Conservation (phyloP, 1,140 invertebrate species). For the Galleria mellonella region DNA sequence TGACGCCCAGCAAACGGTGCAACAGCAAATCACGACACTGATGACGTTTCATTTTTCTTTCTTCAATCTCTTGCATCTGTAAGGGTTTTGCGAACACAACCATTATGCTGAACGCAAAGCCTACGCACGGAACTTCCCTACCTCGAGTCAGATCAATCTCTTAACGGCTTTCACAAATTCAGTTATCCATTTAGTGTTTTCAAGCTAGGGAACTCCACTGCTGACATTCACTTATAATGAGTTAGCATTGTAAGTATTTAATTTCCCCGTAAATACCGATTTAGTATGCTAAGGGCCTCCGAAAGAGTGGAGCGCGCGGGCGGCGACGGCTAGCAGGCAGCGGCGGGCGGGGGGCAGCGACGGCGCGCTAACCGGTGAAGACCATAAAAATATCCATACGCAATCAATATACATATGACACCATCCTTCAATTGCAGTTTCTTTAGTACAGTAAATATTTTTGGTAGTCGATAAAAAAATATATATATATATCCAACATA, state of each 20-base stretch:
- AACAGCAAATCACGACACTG: slow-evolving; percentile 2
- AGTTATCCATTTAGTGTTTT: slow-evolving; percentile 14
- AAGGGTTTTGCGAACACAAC: slow-evolving; percentile 71
- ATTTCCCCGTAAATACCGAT: slow-evolving; percentile 73
- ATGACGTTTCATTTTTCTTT: slow-evolving; percentile 29
- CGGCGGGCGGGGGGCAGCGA: slow-evolving; percentile 48
- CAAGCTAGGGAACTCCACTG: slow-evolving; percentile 26
- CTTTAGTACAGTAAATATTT: slow-evolving; percentile 27
- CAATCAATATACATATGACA: slow-evolving; percentile 72
- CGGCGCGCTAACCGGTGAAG: slow-evolving; percentile 69
- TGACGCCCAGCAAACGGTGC: slow-evolving; percentile 3
- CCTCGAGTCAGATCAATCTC: slow-evolving; percentile 61
- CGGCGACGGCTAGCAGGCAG: slow-evolving; percentile 52
- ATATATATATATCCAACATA: neutral
- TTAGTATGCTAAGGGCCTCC: slow-evolving; percentile 66
- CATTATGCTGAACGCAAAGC: slow-evolving; percentile 70
- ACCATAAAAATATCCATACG: slow-evolving; percentile 75
- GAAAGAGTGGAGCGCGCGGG: slow-evolving; percentile 49
- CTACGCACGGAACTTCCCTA: slow-evolving; percentile 56
- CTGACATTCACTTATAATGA: slow-evolving; percentile 31
- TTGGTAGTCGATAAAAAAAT: neutral
- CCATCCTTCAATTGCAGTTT: slow-evolving; percentile 68
- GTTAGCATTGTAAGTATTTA: slow-evolving; percentile 63
- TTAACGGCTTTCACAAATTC: slow-evolving; percentile 40
- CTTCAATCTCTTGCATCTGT: slow-evolving; percentile 63